These are phyloP conservation scores for Pholis gunnellus DNA, from an alignment of 2,113 vertebrate genomes.

Conservation along the genomic window DNA sequence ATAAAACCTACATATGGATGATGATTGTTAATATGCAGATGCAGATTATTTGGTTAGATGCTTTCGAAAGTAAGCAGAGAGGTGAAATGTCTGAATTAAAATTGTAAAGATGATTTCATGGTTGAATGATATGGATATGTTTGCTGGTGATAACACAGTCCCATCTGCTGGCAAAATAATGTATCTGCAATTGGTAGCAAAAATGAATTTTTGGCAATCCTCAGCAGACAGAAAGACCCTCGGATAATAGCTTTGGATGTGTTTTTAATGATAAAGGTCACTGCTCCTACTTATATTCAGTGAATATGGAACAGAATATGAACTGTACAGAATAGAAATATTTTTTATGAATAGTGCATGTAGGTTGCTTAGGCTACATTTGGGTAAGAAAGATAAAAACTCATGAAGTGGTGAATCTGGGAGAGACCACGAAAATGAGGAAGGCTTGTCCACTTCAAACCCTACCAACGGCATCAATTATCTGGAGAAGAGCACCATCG, in stretches of 20 bases:
- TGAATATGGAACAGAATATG: too few species aligned
- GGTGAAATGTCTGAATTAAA: not conserved
- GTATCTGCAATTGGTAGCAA: not conserved
- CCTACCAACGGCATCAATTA: not conserved
- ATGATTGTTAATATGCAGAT: not conserved
- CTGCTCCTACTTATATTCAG: too few species aligned
- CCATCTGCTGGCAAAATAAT: constrained; percentile 42
- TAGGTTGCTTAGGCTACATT: not conserved
- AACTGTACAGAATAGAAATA: not conserved
- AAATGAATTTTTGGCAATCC: not conserved
- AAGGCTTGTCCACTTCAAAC: not conserved
- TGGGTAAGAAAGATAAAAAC: not conserved
- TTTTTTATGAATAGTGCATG: not conserved
- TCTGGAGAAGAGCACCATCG: constrained; percentile 23
- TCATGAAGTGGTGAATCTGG: not conserved
- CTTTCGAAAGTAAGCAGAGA: not conserved
- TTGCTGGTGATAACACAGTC: constrained; percentile 16
- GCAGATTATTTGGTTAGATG: not conserved
- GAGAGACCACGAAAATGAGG: not conserved
- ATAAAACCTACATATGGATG: not conserved
- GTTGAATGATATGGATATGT: not conserved
- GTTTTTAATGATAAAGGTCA: not conserved
- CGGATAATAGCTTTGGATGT: not conserved
- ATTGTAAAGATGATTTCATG: not conserved
- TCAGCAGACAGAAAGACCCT: not conserved